Conservation (phyloP, 2,888 invertebrate genomes). For the Rhingia campestris region DNA sequence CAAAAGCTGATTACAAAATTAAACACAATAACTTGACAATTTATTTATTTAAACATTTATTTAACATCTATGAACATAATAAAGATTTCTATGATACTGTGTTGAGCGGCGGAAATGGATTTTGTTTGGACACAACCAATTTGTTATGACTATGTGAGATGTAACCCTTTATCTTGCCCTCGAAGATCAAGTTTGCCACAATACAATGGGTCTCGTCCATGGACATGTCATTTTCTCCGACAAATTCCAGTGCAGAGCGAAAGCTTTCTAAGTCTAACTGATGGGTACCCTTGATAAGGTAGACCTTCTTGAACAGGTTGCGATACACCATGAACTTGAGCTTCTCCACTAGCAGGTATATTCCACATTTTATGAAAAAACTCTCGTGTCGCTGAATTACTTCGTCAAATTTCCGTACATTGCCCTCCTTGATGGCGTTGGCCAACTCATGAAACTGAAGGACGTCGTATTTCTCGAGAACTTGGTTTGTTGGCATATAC, state of each 20-base stretch:
- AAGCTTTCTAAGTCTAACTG: conserved; percentile 94
- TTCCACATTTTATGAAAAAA: conserved; percentile 98
- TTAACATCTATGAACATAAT: conserved; percentile 17
- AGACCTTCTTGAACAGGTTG: conserved; percentile 96
- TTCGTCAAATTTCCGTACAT: conserved; percentile 91
- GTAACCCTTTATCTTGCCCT: conserved; percentile 98
- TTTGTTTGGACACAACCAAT: conserved; percentile 98
- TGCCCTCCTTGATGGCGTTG: conserved; percentile 94
- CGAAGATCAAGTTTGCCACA: conserved; percentile 97
- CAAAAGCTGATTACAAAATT: background rate
- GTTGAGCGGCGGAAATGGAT: conserved; percentile 94
- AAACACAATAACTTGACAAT: background rate
- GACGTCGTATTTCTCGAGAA: conserved; percentile 94
- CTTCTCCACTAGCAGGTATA: conserved; percentile 98
- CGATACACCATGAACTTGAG: conserved; percentile 96
- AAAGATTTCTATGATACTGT: conserved; percentile 83
- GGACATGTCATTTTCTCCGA: conserved; percentile 93
- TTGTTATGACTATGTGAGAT: conserved; percentile 98
- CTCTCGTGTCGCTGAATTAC: conserved; percentile 93
- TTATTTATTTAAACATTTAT: conserved; percentile 18
- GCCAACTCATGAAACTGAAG: conserved; percentile 95
- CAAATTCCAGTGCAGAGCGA: conserved; percentile 90
- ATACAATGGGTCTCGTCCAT: conserved; percentile 98
- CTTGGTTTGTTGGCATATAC: conserved; percentile 92
- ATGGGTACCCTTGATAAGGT: conserved; percentile 89